Conservation (phyloP, 1,140 invertebrate species). For the Charaxes varanes region DNA sequence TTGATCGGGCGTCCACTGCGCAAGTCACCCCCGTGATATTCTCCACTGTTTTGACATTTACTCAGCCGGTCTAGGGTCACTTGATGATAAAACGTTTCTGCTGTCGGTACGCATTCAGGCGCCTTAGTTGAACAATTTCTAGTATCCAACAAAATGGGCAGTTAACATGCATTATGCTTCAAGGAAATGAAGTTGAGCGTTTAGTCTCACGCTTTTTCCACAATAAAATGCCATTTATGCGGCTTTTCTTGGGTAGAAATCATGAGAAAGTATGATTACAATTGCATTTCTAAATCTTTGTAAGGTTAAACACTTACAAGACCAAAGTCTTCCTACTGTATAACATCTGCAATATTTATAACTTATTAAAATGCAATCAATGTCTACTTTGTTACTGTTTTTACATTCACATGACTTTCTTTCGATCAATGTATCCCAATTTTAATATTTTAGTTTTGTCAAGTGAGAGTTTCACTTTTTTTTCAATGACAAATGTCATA, state of each 20-base stretch:
- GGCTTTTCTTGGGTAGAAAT: slow-evolving; percentile 17
- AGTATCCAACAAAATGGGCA: slow-evolving; percentile 12
- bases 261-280: slow-evolving; percentile 12
- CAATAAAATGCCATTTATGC: slow-evolving; percentile 10
- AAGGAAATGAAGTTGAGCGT: slow-evolving; percentile 12
- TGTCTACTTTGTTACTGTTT: too few species aligned
- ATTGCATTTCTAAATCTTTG: slow-evolving; percentile 7
- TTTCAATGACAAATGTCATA: too few species aligned
- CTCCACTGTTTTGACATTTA: slow-evolving; percentile 63
- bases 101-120: slow-evolving; percentile 19
- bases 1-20: slow-evolving; percentile 61
- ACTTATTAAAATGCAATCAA: too few species aligned
- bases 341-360: too few species aligned
- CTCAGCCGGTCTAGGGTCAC: slow-evolving; percentile 22
- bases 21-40: slow-evolving; percentile 45
- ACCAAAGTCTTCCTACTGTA: too few species aligned
- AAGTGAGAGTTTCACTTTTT: too few species aligned
- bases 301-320: too few species aligned
- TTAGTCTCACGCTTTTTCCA: slow-evolving; percentile 17
- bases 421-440: too few species aligned
- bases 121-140: slow-evolving; percentile 30
- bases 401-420: too few species aligned
- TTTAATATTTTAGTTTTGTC: too few species aligned
- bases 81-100: slow-evolving; percentile 27
- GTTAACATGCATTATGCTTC: neutral